These are phyloP conservation scores for Arrhopalites spinosus DNA, from an alignment of 2,888 invertebrate species.

Conservation along the genomic window DNA sequence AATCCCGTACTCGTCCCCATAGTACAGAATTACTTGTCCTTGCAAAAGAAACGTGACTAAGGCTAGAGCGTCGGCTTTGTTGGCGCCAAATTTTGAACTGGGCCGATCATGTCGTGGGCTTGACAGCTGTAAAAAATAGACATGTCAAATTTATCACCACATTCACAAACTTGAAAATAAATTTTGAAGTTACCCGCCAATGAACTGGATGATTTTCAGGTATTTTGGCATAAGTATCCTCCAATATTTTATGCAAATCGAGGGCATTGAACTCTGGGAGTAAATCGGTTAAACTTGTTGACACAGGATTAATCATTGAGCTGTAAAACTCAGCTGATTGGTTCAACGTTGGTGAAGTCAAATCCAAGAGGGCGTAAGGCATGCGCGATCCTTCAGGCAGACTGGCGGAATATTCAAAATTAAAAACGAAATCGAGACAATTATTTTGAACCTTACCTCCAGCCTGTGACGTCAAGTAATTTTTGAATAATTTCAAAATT, in stretches of 20 bases:
- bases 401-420: background rate
- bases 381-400: too few species aligned
- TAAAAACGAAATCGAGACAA: background rate
- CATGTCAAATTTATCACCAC: background rate
- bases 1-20: constrained; percentile 40
- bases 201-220: background rate
- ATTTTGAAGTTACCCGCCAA: constrained; percentile 21
- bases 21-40: constrained; percentile 39
- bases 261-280: constrained; percentile 12
- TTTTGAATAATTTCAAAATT: constrained; percentile 41
- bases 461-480: constrained; percentile 19
- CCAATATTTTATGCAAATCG: constrained; percentile 6
- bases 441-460: background rate
- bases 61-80: constrained; percentile 37
- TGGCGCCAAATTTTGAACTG: constrained; percentile 28
- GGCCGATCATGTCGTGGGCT: background rate
- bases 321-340: background rate
- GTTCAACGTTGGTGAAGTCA: background rate
- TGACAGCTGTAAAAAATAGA: background rate
- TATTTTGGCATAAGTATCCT: background rate
- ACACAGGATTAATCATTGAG: background rate
- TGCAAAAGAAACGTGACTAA: constrained; percentile 39
- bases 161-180: too few species aligned
- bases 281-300: constrained; percentile 16
- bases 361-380: constrained; percentile 36